Conservation (phyloP, 2,113 vertebrate genomes). For the Dipodomys spectabilis region DNA sequence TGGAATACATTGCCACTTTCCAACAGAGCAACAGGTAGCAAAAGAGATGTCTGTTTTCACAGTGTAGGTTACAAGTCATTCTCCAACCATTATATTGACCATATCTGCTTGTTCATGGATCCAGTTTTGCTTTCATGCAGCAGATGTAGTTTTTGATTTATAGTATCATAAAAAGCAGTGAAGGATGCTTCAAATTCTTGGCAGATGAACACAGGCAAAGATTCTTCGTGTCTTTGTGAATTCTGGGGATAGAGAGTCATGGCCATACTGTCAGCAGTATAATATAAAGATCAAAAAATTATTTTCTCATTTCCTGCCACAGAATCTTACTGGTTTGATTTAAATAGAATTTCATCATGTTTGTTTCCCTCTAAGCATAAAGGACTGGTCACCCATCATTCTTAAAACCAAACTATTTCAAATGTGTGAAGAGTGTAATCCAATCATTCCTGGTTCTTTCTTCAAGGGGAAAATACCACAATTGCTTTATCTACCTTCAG, state of each 20-base stretch:
- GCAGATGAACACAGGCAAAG: not conserved
- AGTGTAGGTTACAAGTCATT: not conserved
- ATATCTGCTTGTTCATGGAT: not conserved
- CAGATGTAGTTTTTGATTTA: constrained; percentile 42
- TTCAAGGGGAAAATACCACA: constrained; percentile 26
- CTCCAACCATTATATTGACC: not conserved
- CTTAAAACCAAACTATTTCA: constrained; percentile 49
- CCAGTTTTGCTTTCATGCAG: not conserved
- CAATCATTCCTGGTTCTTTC: constrained; percentile 4
- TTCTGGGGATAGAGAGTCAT: not conserved
- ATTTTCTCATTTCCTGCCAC: constrained; percentile 31
- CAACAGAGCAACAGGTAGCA: not conserved
- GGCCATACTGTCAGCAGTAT: not conserved
- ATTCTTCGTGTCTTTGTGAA: not conserved
- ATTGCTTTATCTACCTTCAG: constrained; percentile 34
- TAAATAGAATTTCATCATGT: constrained; percentile 65
- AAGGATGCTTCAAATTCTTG: not conserved
- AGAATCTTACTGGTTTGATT: constrained; percentile 49
- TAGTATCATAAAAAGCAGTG: not conserved
- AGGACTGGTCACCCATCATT: constrained; percentile 45
- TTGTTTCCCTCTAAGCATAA: constrained; percentile 55
- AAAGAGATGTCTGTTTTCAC: not conserved
- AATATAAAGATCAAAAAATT: constrained; percentile 53
- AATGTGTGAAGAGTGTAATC: not conserved
- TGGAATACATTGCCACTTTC: not conserved